phyloP scores from a whole-genome alignment of 1,140 invertebrate species.

The Rhynchophorus ferrugineus region DNA sequence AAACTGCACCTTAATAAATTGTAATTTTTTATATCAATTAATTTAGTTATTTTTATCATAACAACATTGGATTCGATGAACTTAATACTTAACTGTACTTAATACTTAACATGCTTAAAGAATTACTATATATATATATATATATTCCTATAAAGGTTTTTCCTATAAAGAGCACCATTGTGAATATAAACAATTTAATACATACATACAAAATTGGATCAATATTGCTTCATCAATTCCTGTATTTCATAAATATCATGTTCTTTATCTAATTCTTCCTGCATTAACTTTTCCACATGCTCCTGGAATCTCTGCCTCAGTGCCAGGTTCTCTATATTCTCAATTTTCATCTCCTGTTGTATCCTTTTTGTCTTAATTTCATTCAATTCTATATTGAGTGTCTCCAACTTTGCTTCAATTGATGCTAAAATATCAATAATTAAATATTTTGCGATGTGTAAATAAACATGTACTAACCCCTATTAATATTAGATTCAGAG shows the following conservation, averaged over 20 bases:
- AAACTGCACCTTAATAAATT: too few species aligned
- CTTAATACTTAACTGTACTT: too few species aligned
- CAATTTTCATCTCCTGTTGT: slow-evolving; percentile 74
- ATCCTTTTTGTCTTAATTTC: slow-evolving; percentile 62
- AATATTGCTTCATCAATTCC: slow-evolving; percentile 33
- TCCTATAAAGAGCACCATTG: too few species aligned
- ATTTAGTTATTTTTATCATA: too few species aligned
- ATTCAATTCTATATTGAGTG: slow-evolving; percentile 59
- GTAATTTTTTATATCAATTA: too few species aligned
- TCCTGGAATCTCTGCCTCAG: slow-evolving; percentile 75
- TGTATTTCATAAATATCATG: slow-evolving; percentile 49
- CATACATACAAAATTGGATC: too few species aligned
- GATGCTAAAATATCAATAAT: slow-evolving; percentile 37
- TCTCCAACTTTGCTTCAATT: slow-evolving; percentile 48
- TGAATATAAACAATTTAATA: too few species aligned
- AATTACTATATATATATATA: too few species aligned
- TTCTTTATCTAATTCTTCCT: slow-evolving; percentile 73
- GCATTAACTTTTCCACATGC: slow-evolving; percentile 65
- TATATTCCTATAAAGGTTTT: too few species aligned
- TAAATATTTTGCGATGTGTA: not conserved
- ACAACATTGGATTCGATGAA: too few species aligned
- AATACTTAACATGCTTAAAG: too few species aligned
- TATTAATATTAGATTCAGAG: slow-evolving; percentile 31
- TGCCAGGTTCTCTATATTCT: slow-evolving; percentile 78
- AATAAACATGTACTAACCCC: slow-evolving; percentile 30